Evolutionary conservation across 2,113 vertebrate species (phyloP).

Genomic region (Hemichromis elongatus): DNA sequence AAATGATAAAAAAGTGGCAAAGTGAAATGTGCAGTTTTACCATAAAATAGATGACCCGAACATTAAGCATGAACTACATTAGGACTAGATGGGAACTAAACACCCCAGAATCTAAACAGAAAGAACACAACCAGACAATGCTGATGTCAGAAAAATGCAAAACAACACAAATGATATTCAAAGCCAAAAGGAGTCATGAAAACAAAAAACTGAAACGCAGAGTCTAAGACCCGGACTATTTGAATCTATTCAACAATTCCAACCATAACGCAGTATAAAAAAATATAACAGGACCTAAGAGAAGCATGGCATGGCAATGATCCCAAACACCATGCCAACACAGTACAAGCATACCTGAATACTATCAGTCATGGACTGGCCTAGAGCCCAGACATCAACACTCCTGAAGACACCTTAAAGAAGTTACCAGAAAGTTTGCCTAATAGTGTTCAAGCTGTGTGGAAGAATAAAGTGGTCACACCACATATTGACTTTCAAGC

Average conservation of each 20-base stretch:
- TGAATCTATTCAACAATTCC: neutral
- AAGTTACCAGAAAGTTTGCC: neutral
- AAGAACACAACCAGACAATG: neutral
- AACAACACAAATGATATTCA: neutral
- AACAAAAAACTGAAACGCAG: neutral
- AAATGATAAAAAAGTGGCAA: too few species aligned
- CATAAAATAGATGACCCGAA: neutral
- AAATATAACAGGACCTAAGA: too few species aligned
- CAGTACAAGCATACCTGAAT: too few species aligned
- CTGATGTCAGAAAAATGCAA: neutral
- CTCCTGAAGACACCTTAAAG: neutral
- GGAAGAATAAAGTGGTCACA: neutral
- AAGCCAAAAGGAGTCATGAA: neutral
- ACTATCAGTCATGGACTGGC: neutral
- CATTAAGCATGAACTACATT: neutral
- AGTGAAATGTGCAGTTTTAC: neutral
- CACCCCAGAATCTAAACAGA: neutral
- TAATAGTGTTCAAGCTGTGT: neutral
- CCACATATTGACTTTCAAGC: neutral
- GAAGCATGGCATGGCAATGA: too few species aligned
- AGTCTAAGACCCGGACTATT: neutral
- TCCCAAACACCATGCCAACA: too few species aligned
- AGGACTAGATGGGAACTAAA: neutral
- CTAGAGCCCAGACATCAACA: neutral
- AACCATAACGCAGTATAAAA: neutral